Evolutionary conservation across 2,113 vertebrate species (phyloP).

Genomic region (Cettia cetti): DNA sequence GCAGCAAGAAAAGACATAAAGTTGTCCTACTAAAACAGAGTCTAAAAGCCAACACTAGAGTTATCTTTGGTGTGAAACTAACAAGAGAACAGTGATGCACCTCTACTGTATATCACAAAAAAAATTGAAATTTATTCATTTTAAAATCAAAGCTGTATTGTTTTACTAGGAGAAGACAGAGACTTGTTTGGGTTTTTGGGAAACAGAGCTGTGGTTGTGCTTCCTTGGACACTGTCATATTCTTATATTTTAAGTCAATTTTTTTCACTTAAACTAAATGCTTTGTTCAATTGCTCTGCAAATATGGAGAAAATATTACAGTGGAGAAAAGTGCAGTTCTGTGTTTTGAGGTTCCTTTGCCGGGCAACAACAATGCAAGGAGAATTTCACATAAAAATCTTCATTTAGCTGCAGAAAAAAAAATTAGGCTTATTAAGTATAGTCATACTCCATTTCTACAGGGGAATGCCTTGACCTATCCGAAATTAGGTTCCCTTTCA

Average conservation of each 20-base stretch:
- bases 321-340: not conserved
- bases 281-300: not conserved
- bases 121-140: not conserved
- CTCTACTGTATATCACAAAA: not conserved
- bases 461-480: not conserved
- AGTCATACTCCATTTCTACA: not conserved
- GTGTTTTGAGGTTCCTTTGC: not conserved
- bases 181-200: not conserved
- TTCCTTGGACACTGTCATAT: not conserved
- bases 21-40: not conserved
- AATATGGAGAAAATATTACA: not conserved
- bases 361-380: not conserved
- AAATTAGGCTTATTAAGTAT: not conserved
- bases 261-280: not conserved
- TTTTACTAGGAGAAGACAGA: not conserved
- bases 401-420: not conserved
- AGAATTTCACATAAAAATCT: not conserved
- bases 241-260: not conserved
- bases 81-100: not conserved
- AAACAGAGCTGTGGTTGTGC: not conserved
- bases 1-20: constrained; percentile 26
- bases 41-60: not conserved
- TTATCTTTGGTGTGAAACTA: constrained; percentile 16
- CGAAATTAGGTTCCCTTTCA: not conserved
- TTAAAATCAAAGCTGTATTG: not conserved